phyloP scores from a whole-genome alignment of 2,113 vertebrate species.

The Donacobius atricapilla region DNA sequence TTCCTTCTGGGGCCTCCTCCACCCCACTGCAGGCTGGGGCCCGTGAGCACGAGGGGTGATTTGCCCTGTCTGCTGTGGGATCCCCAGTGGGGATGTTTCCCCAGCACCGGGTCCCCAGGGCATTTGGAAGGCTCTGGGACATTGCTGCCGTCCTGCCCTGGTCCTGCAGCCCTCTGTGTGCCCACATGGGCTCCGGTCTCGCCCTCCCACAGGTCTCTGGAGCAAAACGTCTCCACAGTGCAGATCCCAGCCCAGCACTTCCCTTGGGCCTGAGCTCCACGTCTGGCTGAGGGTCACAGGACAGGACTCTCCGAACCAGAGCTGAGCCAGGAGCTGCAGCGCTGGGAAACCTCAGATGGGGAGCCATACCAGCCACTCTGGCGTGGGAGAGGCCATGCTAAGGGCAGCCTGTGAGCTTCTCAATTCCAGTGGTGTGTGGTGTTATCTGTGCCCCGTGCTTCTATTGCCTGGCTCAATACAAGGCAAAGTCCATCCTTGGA shows the following conservation, averaged over 20 bases:
- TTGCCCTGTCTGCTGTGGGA: not conserved
- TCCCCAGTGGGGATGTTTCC: not conserved
- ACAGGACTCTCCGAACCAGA: slow-evolving; percentile 49
- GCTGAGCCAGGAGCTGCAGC: slow-evolving; percentile 5
- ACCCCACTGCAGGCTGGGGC: not conserved
- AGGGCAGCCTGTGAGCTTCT: not conserved
- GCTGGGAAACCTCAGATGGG: fast-evolving
- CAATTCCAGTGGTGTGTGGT: not conserved
- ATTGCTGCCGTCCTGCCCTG: not conserved
- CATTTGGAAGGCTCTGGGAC: not conserved
- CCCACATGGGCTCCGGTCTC: not conserved
- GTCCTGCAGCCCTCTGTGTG: not conserved
- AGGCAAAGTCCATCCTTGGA: not conserved
- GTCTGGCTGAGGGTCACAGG: slow-evolving; percentile 51
- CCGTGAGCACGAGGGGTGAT: not conserved
- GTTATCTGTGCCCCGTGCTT: not conserved
- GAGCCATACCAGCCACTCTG: not conserved
- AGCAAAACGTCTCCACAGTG: slow-evolving; percentile 46
- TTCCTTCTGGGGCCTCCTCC: not conserved
- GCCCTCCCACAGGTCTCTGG: slow-evolving; percentile 56
- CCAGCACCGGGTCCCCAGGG: not conserved
- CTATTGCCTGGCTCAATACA: not conserved
- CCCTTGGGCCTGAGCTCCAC: slow-evolving; percentile 32
- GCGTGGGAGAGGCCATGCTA: not conserved
- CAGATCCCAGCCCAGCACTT: slow-evolving; percentile 62